phyloP scores from a whole-genome alignment of 2,888 invertebrate species.

The Caenorhabditis wallacei region DNA sequence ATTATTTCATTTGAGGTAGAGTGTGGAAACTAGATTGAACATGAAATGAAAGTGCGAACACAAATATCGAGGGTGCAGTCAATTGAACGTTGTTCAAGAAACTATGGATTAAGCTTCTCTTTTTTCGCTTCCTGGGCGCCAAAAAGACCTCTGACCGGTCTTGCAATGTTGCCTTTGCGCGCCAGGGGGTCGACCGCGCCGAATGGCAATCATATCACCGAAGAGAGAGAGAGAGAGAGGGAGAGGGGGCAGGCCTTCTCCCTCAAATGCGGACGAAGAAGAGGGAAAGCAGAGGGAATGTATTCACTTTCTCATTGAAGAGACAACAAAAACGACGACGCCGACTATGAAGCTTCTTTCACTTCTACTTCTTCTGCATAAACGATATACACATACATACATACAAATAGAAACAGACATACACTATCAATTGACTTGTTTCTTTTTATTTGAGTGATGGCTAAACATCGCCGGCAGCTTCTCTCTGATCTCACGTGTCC shows the following conservation, averaged over 20 bases:
- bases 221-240: too few relatives aligned
- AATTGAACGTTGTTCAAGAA: constrained; percentile 44
- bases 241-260: constrained; percentile 26
- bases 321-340: constrained; percentile 43
- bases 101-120: constrained; percentile 31
- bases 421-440: constrained; percentile 64
- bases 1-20: constrained; percentile 1
- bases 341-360: constrained; percentile 45
- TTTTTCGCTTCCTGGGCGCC: constrained; percentile 35
- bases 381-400: constrained; percentile 26
- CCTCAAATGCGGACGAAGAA: constrained; percentile 32
- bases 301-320: constrained; percentile 55
- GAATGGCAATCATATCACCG: constrained; percentile 63
- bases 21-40: constrained; percentile 38
- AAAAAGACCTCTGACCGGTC: constrained; percentile 63
- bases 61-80: constrained; percentile 39
- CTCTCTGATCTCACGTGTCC: constrained; percentile 37
- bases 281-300: constrained; percentile 55
- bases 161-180: constrained; percentile 60
- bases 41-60: constrained; percentile 45
- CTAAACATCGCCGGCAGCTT: constrained; percentile 48
- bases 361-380: constrained; percentile 36
- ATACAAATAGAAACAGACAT: constrained; percentile 34
- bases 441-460: constrained; percentile 63
- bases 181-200: constrained; percentile 55